Evolutionary conservation across 1,140 invertebrate genomes (phyloP), one percentile per base, ranked within the genome.

Genomic region (Solenopsis fugax): DNA sequence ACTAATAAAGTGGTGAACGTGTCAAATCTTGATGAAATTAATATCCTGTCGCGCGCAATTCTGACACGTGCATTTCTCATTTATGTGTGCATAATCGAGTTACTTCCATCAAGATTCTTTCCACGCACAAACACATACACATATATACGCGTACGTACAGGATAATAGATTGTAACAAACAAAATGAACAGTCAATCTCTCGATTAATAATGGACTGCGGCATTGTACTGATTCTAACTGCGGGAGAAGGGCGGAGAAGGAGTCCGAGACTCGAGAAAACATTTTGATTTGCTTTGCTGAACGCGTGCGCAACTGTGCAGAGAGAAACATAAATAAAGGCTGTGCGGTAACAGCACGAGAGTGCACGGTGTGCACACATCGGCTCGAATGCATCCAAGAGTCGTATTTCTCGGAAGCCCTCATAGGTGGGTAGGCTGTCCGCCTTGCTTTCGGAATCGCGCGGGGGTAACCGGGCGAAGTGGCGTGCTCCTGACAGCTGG

Each of bases 401-500:
- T 65, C 89, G 71, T 90, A 90, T 90, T 90, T 90, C 89, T 90
- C 64, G 76, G 81, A 88, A 90, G 76, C 81, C 72, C 89, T 90
- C 58, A 21, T 90, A 90, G 65, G 72, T 87, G 48, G 41, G 69
- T 82, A 34, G 50, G 76, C 80, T 80, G 73, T 73, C 81, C 88
- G 60, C 62, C 54, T 82, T 65, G 72, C 73, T 37, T 75, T 72
- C 37, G 78, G 16, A 77, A 34, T 71, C 65, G 45, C 58, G 45
- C 50, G 75, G 56, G 41, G 58, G 50, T 85, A 90, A 52, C 62
- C 78, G 52, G 60, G 80, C 75, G 75, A 73, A 90, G 89, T 90
- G 87, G 89, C 60, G 67, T 91, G 91, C 86, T 69, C 72, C 50
- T 92, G 91, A 92, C 91, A 92, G 91, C 64, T 90, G 65, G 85